phyloP scores from a whole-genome alignment of 2,113 vertebrate genomes.

The Tonatia bakeri region DNA sequence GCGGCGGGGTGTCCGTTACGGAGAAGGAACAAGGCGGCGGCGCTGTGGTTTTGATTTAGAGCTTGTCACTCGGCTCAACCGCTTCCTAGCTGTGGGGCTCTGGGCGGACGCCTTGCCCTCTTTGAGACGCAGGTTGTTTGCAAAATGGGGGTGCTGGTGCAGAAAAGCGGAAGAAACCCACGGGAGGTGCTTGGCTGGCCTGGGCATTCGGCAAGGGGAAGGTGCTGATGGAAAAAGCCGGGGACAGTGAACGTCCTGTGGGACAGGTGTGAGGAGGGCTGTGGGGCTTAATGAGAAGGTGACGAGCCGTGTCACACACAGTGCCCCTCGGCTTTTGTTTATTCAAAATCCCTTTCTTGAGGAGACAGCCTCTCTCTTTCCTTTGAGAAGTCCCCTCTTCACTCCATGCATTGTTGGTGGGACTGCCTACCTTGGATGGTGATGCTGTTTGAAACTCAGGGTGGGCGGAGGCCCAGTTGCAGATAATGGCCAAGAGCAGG shows the following conservation, averaged over 20 bases:
- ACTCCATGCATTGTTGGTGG: not conserved
- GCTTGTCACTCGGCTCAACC: not conserved
- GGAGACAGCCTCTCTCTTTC: not conserved
- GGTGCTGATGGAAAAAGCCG: too few species aligned
- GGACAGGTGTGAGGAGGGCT: not conserved
- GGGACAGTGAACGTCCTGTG: accelerated
- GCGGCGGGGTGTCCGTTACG: accelerated
- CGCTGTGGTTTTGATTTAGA: not conserved
- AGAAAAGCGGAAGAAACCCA: not conserved
- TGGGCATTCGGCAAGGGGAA: not conserved
- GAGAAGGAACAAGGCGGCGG: not conserved
- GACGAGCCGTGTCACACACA: not conserved
- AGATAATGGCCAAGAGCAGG: not conserved
- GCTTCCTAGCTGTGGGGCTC: not conserved
- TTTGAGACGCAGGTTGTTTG: not conserved
- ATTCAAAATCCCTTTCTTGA: not conserved
- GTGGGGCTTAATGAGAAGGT: not conserved
- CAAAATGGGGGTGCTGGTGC: not conserved
- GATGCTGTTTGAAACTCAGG: not conserved
- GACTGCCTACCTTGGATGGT: not conserved
- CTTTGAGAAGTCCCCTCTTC: not conserved
- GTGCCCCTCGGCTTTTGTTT: not conserved
- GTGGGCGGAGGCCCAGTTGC: not conserved
- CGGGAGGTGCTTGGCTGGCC: not conserved
- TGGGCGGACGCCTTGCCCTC: not conserved